Conservation (phyloP, 2,888 invertebrate species). For the Drosophila quasianomalipes region DNA sequence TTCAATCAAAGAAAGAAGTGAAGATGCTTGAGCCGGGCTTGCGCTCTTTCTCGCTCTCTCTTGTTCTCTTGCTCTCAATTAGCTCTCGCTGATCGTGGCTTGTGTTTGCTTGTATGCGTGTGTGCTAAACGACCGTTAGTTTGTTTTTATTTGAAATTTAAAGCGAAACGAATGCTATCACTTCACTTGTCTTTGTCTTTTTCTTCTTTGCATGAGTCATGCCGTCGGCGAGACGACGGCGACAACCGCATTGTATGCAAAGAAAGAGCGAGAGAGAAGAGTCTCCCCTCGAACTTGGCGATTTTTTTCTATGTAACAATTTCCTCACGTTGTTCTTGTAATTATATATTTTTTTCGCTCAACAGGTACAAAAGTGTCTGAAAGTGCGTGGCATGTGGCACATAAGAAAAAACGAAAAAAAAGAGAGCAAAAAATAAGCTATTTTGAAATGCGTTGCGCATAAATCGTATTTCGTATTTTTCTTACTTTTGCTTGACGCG, state of each 20-base stretch:
- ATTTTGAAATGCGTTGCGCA: slow-evolving; percentile 64
- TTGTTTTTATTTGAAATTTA: slow-evolving; percentile 62
- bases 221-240: slow-evolving; percentile 24
- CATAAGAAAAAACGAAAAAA: not conserved
- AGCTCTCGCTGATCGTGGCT: slow-evolving; percentile 30
- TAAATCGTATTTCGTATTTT: slow-evolving; percentile 30
- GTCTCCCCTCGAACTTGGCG: slow-evolving; percentile 51
- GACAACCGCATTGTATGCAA: slow-evolving; percentile 27
- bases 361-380: slow-evolving; percentile 66
- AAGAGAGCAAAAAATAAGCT: slow-evolving; percentile 34
- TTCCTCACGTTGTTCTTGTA: slow-evolving; percentile 51
- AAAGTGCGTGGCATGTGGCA: slow-evolving; percentile 51
- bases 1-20: slow-evolving; percentile 20
- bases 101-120: slow-evolving; percentile 14
- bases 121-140: slow-evolving; percentile 46
- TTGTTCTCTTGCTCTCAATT: slow-evolving; percentile 4
- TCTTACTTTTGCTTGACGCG: slow-evolving; percentile 10
- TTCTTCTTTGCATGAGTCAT: slow-evolving; percentile 52
- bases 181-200: slow-evolving; percentile 40
- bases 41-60: slow-evolving; percentile 18
- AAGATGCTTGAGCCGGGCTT: slow-evolving; percentile 33
- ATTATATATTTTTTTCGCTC: slow-evolving; percentile 62
- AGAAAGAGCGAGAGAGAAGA: slow-evolving; percentile 9
- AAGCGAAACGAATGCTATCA: slow-evolving; percentile 41
- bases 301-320: slow-evolving; percentile 57